These are phyloP conservation scores for Temnothorax ravouxi DNA, from an alignment of 2,888 invertebrate species.

Conservation along the genomic window DNA sequence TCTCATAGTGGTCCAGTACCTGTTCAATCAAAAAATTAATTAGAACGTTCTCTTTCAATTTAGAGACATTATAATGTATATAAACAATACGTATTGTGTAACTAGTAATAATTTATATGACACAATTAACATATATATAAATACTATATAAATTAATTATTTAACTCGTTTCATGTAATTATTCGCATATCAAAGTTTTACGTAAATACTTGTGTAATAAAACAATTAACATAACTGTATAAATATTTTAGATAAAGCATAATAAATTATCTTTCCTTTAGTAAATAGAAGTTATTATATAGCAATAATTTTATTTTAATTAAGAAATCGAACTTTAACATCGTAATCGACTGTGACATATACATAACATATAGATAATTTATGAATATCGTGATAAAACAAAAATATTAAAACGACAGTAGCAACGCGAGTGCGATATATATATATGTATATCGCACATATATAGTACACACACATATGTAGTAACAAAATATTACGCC, in stretches of 20 bases:
- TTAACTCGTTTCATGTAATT: not conserved
- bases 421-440: not conserved
- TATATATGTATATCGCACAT: too few species aligned
- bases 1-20: conserved; percentile 99
- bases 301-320: too few species aligned
- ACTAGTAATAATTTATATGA: not conserved
- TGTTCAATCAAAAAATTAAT: conserved; percentile 81
- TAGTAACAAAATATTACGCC: not conserved
- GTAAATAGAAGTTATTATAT: not conserved
- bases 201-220: too few species aligned
- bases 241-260: not conserved
- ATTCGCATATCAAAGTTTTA: not conserved
- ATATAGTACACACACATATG: not conserved
- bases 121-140: not conserved
- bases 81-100: not conserved
- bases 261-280: not conserved
- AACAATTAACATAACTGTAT: not conserved
- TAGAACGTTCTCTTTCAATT: not conserved
- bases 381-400: not conserved
- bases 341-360: not conserved
- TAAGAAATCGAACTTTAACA: not conserved
- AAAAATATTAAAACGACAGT: not conserved
- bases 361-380: not conserved
- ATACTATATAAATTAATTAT: not conserved
- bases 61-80: not conserved